Evolutionary conservation across 1,140 invertebrate genomes (phyloP).

Genomic region (Drosophila suzukii): DNA sequence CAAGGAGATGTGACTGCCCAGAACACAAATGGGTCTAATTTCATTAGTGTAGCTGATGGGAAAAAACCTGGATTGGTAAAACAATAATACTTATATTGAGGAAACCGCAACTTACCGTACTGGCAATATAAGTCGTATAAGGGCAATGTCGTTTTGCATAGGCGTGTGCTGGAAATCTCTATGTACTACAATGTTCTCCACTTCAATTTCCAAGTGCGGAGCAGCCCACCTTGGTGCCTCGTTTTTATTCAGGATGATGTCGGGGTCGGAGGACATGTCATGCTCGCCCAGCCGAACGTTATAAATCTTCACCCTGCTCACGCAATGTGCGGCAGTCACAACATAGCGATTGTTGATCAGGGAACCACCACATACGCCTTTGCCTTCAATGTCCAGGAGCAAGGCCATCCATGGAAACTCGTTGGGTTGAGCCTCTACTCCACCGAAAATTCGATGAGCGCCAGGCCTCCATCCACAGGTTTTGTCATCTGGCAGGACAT

Average conservation of each 20-base stretch:
- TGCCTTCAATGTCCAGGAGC: neutral
- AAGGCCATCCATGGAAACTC: neutral
- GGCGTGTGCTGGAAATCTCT: neutral
- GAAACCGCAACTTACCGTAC: neutral
- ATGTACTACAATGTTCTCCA: neutral
- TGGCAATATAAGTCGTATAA: neutral
- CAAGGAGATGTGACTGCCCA: neutral
- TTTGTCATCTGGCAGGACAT: neutral
- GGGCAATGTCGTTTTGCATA: neutral
- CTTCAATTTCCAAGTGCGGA: neutral
- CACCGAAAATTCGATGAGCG: neutral
- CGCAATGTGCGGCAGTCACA: neutral
- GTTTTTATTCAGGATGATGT: neutral
- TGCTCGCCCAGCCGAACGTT: neutral
- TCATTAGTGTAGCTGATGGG: neutral
- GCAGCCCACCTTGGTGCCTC: neutral
- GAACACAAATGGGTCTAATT: neutral
- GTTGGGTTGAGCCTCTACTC: neutral
- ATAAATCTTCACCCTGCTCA: neutral
- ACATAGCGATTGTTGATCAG: conserved; percentile 1
- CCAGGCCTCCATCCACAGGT: neutral
- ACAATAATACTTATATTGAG: neutral
- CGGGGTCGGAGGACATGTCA: neutral
- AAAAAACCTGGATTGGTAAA: neutral
- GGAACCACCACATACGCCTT: neutral